phyloP scores from a whole-genome alignment of 2,797 vertebrate genomes.

The Acropternis orthonyx region DNA sequence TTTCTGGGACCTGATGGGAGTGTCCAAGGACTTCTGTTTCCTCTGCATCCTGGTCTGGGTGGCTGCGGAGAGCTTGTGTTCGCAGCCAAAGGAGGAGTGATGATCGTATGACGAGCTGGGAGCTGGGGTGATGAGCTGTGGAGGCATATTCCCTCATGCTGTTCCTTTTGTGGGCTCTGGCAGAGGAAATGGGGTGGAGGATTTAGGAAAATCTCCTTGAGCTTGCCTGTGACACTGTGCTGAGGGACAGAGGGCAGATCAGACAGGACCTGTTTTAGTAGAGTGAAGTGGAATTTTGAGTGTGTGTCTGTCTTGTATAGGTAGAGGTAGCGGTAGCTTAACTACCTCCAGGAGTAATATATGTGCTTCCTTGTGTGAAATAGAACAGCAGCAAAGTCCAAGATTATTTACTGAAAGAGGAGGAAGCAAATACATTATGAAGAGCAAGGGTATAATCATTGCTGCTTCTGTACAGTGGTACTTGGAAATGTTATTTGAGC shows the following conservation, averaged over 20 bases:
- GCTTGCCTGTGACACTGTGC: neutral
- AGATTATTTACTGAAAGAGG: neutral
- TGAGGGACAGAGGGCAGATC: neutral
- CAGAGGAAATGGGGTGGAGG: neutral
- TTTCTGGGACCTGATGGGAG: neutral
- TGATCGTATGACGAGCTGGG: accelerated
- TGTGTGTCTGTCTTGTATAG: neutral
- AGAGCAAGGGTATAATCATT: neutral
- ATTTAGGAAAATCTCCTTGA: neutral
- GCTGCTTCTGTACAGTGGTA: neutral
- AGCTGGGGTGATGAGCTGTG: neutral
- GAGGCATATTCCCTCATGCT: accelerated
- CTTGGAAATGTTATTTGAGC: neutral
- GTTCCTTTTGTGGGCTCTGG: neutral
- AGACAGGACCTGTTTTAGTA: neutral
- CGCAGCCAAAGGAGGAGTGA: neutral
- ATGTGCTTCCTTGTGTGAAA: neutral
- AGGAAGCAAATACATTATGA: neutral
- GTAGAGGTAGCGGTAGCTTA: neutral
- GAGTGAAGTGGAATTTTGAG: neutral
- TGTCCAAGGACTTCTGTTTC: neutral
- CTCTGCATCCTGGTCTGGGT: neutral
- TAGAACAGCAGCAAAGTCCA: neutral
- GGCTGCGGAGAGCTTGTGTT: neutral
- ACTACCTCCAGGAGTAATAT: neutral